Conservation (phyloP, 1,140 invertebrate species). For the Colletes latitarsis region DNA sequence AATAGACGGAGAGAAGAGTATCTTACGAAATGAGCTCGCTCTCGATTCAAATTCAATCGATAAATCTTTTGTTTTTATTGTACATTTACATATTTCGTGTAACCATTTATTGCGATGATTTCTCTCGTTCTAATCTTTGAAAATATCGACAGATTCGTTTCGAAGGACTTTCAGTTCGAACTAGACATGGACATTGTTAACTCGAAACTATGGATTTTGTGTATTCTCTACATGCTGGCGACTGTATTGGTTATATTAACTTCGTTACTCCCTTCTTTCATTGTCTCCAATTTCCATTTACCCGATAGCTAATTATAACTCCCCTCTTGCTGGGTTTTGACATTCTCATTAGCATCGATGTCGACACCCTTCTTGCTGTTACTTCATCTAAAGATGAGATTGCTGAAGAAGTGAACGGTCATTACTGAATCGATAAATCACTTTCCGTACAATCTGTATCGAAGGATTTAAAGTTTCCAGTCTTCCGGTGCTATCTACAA, state of each 20-base stretch:
- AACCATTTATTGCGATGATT: no score
- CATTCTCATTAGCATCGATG: constrained; percentile 56
- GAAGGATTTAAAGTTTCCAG: neutral
- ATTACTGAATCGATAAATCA: constrained; percentile 39
- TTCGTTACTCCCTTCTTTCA: constrained; percentile 24
- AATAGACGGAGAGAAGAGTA: no score
- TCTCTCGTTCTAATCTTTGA: no score
- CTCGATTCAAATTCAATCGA: no score
- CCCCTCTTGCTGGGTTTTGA: constrained; percentile 45
- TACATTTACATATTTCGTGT: no score
- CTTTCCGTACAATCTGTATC: constrained; percentile 12
- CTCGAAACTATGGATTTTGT: neutral
- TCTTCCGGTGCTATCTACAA: no score
- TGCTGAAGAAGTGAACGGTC: constrained; percentile 29
- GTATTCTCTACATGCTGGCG: neutral
- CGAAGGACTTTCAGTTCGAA: no score
- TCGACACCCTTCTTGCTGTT: neutral
- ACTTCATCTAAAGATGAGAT: constrained; percentile 27
- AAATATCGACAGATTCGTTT: no score
- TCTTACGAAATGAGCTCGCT: no score
- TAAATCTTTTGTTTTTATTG: no score
- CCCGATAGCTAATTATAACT: constrained; percentile 56
- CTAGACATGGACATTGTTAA: neutral
- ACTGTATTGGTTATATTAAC: constrained; percentile 16
- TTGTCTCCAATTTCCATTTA: constrained; percentile 45